Base-by-base conservation (phyloP, 2,797 vertebrate species). In the Phoeniculus purpureus region DNA sequence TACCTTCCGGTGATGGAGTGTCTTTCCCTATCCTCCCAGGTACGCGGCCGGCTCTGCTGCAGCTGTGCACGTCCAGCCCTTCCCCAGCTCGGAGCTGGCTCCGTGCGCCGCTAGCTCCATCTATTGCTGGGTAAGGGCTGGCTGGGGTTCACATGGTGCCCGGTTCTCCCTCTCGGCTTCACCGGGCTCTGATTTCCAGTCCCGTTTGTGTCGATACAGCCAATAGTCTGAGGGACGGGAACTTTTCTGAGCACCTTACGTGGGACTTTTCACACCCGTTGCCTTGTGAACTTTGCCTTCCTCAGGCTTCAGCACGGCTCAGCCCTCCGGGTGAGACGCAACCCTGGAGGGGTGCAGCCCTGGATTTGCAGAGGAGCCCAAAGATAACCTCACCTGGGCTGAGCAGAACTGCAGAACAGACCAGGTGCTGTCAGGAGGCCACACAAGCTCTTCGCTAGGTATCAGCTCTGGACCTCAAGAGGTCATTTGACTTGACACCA, bases 1-100 rank as follows among this genome's bases (percentile, higher is more conserved):
- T 97, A 97, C 98, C 96, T 97, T 95, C 75, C 76, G 97, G 98
- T 97, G 95, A 96, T 92, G 71, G 4, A 70, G 73, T 65, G 92
- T 60, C 89, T 88, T 89, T 64, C 73, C 90, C 40, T 89, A 83
- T 87, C 89, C 92, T 97, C 96, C 90, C 96, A 93, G 92, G 97
- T 93, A 43, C 31, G 4, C 1, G 3, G 3, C 68, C 27, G 59
- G 82, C 94, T 94, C 90, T 78, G 43, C 19, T 83, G 85, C 97
- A 96, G 97, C 96, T 96, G 97, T 95, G 86, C 92, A 89, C 94
- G 94, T 96, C 55, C 48, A 19, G 27, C 48, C 78, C n/a, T 52
- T 58, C 31, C 40, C 45, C 7, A 15, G 25, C 43, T 61, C 86
- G 62, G 23, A 81, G 71, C 45, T 8, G 0, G 26, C 54, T 18